Base-by-base conservation (phyloP, 1,140 invertebrate species). In the Argopecten irradians region DNA sequence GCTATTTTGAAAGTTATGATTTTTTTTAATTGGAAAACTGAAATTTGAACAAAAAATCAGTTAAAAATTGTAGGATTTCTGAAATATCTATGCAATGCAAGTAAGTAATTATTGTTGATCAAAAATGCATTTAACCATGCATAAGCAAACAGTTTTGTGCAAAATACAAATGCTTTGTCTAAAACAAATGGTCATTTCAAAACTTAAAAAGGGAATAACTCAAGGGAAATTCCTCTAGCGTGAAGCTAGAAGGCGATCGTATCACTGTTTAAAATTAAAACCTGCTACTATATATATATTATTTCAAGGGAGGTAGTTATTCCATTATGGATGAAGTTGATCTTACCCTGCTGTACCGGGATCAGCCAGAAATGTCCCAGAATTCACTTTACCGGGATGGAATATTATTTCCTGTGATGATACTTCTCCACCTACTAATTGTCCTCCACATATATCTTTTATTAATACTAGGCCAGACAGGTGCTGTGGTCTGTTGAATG, bases 331-430 rank as follows among this genome's bases (percentile, higher is more conserved):
- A 16, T 34, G 39, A 28, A 22, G 5, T 97, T 97, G 82, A 98
- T 92, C 91, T 94, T 94, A 97, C 96, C 98, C 98, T 35, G 98
- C 98, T 28, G 98, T 98, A 93, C 97, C 95, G 1, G 97, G 97
- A 91, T 98, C 97, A 28, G 97, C 97, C 71, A 96, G 91, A 95
- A 96, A 98, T 90, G 95, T 95, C 34, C 97, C 97, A 83, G 96
- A 96, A 92, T 90, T 95, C 33, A 97, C 95, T 87, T 95, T 95
- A 32, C 96, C 96, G 0, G 98, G 98, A 83, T 95, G 93, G 93
- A 98, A 98, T 92, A 97, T 96, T 83, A 99, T 96, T 93, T 97
- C 96, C 19, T 97, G 97, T 13, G 98, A 98, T 11, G 97, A 96
- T 55, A 98, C 96, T 14, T 94, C 87, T 35, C 96, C 97, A 34